These are phyloP conservation scores for Lerista edwardsae DNA, from an alignment of 2,797 vertebrate genomes.

Conservation along the genomic window DNA sequence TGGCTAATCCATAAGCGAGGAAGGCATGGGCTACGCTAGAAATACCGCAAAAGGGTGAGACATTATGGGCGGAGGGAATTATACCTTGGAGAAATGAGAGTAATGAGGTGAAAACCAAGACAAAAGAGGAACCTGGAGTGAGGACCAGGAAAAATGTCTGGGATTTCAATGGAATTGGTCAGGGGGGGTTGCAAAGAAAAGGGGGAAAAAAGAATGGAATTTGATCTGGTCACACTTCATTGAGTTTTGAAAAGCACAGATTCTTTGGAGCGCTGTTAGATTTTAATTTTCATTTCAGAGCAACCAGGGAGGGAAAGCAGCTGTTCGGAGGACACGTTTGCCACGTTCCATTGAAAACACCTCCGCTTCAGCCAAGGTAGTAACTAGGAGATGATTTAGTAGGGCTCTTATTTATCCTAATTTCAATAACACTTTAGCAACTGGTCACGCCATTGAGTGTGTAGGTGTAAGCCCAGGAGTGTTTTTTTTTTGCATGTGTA, in stretches of 20 bases:
- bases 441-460: not conserved
- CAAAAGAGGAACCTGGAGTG: not conserved
- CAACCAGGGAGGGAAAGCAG: not conserved
- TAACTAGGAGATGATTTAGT: not conserved
- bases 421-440: not conserved
- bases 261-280: not conserved
- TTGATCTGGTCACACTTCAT: slow-evolving; percentile 1
- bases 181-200: not conserved
- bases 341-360: not conserved
- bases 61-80: not conserved
- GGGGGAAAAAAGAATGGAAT: not conserved
- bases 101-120: not conserved
- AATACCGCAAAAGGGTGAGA: slow-evolving; percentile 10
- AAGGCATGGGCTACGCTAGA: not conserved
- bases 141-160: not conserved
- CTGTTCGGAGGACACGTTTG: not conserved
- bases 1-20: not conserved
- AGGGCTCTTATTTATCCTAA: not conserved
- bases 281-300: slow-evolving; percentile 19
- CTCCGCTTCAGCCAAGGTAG: not conserved
- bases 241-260: slow-evolving; percentile 2
- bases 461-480: not conserved
- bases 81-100: not conserved
- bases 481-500: not conserved
- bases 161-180: not conserved